Percentiles rank a stretch among this genome's conserved stretches.
Evolutionary conservation across 1,140 invertebrate species (phyloP).

Genomic region (Rhynchophorus ferrugineus): DNA sequence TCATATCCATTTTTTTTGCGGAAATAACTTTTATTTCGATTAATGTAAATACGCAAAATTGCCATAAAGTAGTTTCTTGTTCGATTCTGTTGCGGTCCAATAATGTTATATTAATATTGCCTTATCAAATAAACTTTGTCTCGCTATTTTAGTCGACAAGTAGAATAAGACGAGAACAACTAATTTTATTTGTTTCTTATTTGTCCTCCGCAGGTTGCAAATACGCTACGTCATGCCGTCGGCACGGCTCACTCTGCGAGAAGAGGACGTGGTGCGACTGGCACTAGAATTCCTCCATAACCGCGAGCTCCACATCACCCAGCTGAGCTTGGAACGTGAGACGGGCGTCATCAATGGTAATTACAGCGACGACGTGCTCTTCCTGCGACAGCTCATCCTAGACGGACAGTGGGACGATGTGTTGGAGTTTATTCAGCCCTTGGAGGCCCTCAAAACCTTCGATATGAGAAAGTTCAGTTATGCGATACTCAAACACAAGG

Average conservation of each 20-base stretch:
- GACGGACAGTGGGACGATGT: constrained; percentile 99
- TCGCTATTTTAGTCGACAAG: no score
- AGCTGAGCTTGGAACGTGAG: constrained; percentile 88
- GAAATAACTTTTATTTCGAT: no score
- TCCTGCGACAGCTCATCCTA: constrained; percentile 86
- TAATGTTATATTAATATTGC: no score
- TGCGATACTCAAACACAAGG: constrained; percentile 79
- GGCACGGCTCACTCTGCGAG: constrained; percentile 73
- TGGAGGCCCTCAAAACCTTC: constrained; percentile 74
- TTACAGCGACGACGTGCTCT: constrained; percentile 86
- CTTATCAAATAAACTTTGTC: no score
- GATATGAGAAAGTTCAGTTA: constrained; percentile 78
- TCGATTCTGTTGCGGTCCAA: no score
- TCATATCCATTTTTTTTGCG: no score
- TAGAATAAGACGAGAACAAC: no score
- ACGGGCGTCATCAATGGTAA: constrained; percentile 92
- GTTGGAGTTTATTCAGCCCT: constrained; percentile 90
- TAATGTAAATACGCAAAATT: no score
- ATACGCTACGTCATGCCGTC: constrained; percentile 68
- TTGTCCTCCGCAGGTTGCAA: no score
- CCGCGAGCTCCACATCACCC: constrained; percentile 80
- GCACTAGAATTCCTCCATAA: constrained; percentile 89
- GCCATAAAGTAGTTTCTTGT: no score
- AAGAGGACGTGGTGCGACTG: constrained; percentile 86
- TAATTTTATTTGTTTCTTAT: no score